Base-by-base conservation (phyloP, 2,888 invertebrate genomes). In the Dastarcus helophoroides region DNA sequence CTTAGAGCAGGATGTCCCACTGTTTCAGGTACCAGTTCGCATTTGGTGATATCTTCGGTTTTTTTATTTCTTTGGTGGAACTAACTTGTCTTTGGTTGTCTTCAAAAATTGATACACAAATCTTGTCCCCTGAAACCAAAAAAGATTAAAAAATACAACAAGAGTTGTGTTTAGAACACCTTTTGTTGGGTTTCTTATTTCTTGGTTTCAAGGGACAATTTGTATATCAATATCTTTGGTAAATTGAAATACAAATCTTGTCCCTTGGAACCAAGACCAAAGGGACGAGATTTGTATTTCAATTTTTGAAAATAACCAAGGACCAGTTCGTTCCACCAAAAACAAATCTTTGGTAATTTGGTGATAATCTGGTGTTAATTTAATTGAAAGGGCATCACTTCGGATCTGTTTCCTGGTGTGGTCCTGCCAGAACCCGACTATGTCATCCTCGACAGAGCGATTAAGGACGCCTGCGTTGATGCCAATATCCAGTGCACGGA, bases 361-460 rank as follows among this genome's bases (percentile, higher is more conserved):
- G 10, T 15, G 5, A 10, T 4, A 7, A n/a, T 65, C 29, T 67
- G 17, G 13, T 13, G 14, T 6, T 68, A 47, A 61, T n/a, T n/a
- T n/a, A n/a, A n/a, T n/a, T n/a, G n/a, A n/a, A 79, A 54, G 69
- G 93, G 91, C 29, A 94, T 94, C 31, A 85, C 89, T 10, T 84
- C 90, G 0, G 94, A 94, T 65, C 63, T 94, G 50, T 95, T 95
- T 60, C 94, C 93, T 3, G 89, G 89, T 0, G 68, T 90, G 0
- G 65, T 69, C 1, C 61, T 91, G 13, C 84, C 86, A 0, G 68
- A 69, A 38, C 76, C 90, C 0, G 90, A 91, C 47, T 80, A 93
- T 51, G 76, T 74, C 0, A 59, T 76, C 8, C 68, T 88, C 39
- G 73, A 81, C 39, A 60, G 66, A 15, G 76, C 76, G 5, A 63